These are phyloP conservation scores for Brotula barbata DNA, from an alignment of 2,797 vertebrate species.

Conservation along the genomic window DNA sequence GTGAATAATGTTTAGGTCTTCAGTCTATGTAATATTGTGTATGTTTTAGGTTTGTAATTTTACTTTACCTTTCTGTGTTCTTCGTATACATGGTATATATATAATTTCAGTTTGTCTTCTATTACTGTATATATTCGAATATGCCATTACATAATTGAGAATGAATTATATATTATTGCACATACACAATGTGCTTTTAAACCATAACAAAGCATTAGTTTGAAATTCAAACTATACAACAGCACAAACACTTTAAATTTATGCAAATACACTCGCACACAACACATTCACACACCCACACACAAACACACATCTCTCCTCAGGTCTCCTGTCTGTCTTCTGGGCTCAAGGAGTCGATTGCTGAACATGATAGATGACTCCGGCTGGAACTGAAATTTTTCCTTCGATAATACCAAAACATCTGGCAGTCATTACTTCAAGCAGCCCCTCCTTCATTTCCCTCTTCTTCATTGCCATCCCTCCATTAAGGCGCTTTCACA, in stretches of 20 bases:
- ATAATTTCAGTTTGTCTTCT: too few relatives aligned
- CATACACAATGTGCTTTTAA: background rate
- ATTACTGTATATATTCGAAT: too few relatives aligned
- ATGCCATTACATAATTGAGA: too few relatives aligned
- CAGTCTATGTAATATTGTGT: too few relatives aligned
- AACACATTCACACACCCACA: background rate
- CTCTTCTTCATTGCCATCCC: slow-evolving; percentile 7
- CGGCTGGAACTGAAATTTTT: slow-evolving; percentile 50
- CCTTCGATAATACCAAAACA: slow-evolving; percentile 64
- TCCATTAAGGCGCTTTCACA: too few relatives aligned
- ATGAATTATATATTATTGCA: too few relatives aligned
- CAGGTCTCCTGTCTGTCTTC: slow-evolving; percentile 42
- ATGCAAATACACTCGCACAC: background rate
- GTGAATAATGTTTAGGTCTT: too few relatives aligned
- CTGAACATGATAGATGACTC: slow-evolving; percentile 59
- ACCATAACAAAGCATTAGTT: slow-evolving; percentile 6
- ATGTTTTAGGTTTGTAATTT: too few relatives aligned
- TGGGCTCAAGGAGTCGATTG: slow-evolving; percentile 35
- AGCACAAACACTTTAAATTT: slow-evolving; percentile 14
- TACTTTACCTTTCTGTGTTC: too few relatives aligned
- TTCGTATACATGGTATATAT: too few relatives aligned
- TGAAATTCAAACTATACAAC: slow-evolving; percentile 1
- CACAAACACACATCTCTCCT: slow-evolving; percentile 12
- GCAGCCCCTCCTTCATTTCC: slow-evolving; percentile 36
- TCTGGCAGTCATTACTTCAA: slow-evolving; percentile 68